phyloP scores from a whole-genome alignment of 2,888 invertebrate species.

The Stramonita haemastoma region DNA sequence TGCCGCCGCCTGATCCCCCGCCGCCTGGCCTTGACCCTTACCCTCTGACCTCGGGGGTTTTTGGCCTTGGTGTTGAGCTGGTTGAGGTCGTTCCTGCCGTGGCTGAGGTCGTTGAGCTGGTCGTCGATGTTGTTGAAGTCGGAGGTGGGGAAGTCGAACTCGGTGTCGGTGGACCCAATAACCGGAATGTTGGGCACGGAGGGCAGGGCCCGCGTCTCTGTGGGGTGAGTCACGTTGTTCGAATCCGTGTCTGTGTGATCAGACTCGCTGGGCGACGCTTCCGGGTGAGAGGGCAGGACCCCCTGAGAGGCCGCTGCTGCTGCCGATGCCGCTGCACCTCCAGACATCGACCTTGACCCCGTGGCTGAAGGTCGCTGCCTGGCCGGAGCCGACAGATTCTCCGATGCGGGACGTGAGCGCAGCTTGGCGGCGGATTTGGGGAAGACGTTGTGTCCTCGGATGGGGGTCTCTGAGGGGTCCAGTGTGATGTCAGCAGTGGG shows the following conservation, averaged over 20 bases:
- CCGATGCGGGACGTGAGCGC: neutral
- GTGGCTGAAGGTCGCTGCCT: neutral
- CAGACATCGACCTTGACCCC: neutral
- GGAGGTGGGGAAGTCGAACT: constrained; percentile 69
- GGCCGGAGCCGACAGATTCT: neutral
- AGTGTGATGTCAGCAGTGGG: constrained; percentile 54
- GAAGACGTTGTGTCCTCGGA: constrained; percentile 64
- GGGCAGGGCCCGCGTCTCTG: constrained; percentile 24
- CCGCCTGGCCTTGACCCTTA: neutral
- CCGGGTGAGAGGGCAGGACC: constrained; percentile 45
- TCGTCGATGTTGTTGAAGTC: constrained; percentile 69
- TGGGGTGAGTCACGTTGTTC: constrained; percentile 63
- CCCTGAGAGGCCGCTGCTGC: constrained; percentile 50
- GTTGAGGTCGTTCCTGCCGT: constrained; percentile 51
- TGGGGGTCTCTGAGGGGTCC: constrained; percentile 68
- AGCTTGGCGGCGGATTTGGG: constrained; percentile 52
- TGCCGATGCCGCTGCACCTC: neutral
- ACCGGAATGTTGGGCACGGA: constrained; percentile 57
- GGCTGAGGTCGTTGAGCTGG: constrained; percentile 69
- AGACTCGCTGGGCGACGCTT: constrained; percentile 56
- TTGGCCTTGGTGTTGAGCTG: neutral
- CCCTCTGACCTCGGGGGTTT: neutral
- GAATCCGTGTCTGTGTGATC: constrained; percentile 70
- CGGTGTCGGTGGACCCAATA: constrained; percentile 65
- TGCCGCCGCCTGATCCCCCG: constrained; percentile 2